These are phyloP conservation scores for Parascotia fuliginaria DNA, from an alignment of 2,888 invertebrate species.

Conservation along the genomic window DNA sequence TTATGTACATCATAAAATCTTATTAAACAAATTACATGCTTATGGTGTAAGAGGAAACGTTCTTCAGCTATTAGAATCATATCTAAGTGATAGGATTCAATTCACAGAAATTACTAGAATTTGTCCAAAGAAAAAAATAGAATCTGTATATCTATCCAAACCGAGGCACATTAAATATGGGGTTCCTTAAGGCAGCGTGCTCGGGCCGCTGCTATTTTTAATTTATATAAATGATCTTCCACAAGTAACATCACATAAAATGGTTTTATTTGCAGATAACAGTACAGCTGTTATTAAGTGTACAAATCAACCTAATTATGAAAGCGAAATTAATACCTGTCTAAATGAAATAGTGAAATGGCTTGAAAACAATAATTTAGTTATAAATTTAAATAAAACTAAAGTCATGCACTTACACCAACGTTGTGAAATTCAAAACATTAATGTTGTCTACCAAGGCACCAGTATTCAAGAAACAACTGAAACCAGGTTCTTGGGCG, in stretches of 20 bases:
- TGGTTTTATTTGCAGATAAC: slow-evolving; percentile 18
- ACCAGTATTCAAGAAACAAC: neutral
- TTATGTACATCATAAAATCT: neutral
- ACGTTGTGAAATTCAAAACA: neutral
- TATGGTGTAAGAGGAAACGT: slow-evolving; percentile 3
- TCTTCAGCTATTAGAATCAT: neutral
- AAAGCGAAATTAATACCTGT: neutral
- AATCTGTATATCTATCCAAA: neutral
- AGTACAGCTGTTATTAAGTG: slow-evolving; percentile 7
- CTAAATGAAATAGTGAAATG: neutral
- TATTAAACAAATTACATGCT: neutral
- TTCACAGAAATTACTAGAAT: neutral
- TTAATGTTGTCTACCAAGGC: neutral
- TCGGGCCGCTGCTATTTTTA: slow-evolving; percentile 19
- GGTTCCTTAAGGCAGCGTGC: slow-evolving; percentile 19
- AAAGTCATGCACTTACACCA: neutral
- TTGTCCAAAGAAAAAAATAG: neutral
- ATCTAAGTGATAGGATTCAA: slow-evolving; percentile 1
- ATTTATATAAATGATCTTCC: slow-evolving; percentile 21
- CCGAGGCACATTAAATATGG: neutral
- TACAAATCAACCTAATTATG: neutral
- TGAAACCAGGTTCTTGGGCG: neutral
- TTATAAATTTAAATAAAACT: neutral
- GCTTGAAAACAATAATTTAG: neutral
- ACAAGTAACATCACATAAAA: neutral